Conservation (phyloP, 2,797 vertebrate species). For the Ispidina picta region DNA sequence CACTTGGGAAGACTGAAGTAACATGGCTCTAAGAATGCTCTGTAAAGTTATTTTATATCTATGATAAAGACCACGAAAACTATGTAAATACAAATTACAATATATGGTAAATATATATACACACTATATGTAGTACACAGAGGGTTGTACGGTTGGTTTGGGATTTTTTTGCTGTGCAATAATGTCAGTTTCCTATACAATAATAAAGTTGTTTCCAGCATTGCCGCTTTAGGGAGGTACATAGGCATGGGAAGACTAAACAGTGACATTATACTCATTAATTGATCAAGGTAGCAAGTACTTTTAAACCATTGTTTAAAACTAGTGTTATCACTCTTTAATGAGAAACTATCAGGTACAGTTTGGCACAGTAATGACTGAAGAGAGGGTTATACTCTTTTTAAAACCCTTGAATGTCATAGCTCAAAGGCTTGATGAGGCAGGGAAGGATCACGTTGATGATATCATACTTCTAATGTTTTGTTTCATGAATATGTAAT, state of each 20-base stretch:
- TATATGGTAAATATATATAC: no score
- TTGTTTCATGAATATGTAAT: neutral
- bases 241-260: neutral
- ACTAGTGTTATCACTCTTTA: constrained; percentile 1
- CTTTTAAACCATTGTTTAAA: constrained; percentile 22
- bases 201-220: neutral
- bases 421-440: neutral
- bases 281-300: neutral
- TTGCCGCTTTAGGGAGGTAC: neutral
- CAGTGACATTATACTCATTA: neutral
- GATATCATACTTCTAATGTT: neutral
- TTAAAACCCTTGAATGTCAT: neutral
- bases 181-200: neutral
- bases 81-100: neutral
- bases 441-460: neutral
- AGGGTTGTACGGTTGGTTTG: neutral
- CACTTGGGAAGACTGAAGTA: neutral
- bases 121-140: no score
- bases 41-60: neutral
- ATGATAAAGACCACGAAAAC: neutral
- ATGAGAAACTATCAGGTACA: constrained; percentile 21
- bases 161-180: neutral
- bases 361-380: constrained; percentile 7
- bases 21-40: neutral
- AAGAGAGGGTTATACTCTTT: neutral